phyloP scores from a whole-genome alignment of 2,113 vertebrate genomes.

The Prunella himalayana region DNA sequence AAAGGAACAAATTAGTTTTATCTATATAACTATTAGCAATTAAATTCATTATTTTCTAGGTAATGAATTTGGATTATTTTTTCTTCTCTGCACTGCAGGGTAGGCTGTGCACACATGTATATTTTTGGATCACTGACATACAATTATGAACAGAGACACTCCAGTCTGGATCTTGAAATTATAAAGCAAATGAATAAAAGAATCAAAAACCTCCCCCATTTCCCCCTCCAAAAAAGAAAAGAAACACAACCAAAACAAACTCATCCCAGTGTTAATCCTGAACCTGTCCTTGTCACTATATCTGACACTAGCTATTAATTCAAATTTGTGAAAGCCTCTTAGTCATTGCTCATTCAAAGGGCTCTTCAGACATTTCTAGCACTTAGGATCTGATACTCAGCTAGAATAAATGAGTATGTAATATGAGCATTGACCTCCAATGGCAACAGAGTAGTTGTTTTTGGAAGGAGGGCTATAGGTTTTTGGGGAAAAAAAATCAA shows the following conservation, averaged over 20 bases:
- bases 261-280: background rate
- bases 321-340: background rate
- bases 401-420: background rate
- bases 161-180: background rate
- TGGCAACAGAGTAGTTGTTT: background rate
- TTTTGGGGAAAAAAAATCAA: background rate
- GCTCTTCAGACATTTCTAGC: background rate
- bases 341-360: background rate
- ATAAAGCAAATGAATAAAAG: background rate
- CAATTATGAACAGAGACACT: background rate
- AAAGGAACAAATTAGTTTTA: background rate
- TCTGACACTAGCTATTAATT: background rate
- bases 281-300: background rate
- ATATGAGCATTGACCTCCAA: too few species aligned
- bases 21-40: background rate
- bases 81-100: background rate
- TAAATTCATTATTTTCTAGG: background rate
- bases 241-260: background rate
- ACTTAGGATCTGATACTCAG: background rate
- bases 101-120: accelerated
- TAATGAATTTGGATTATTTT: background rate
- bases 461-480: background rate
- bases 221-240: background rate
- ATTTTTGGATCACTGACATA: background rate
- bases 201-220: background rate